Percentiles rank a stretch among this genome's conserved stretches.
Evolutionary conservation across 2,113 vertebrate genomes (phyloP).

Genomic region (Psephotus haematonotus): DNA sequence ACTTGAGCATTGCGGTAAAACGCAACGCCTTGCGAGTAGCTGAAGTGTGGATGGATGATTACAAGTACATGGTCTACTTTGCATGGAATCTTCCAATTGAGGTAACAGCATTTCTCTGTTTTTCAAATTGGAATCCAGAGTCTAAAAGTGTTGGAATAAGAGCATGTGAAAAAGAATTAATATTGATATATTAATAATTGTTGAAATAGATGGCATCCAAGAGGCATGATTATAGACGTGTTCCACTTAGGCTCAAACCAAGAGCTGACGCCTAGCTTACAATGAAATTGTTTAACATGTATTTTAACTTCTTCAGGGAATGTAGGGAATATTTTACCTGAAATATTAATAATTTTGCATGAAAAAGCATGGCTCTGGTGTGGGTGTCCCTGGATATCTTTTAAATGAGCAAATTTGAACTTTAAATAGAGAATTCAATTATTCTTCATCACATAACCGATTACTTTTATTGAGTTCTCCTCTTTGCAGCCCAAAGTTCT

Average conservation of each 20-base stretch:
- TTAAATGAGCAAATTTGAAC: not conserved
- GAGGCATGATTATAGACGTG: not conserved
- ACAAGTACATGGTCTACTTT: conserved; percentile 78
- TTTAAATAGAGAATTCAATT: not conserved
- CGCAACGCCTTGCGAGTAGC: conserved; percentile 78
- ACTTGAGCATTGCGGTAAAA: conserved; percentile 52
- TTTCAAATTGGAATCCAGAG: not conserved
- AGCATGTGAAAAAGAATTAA: not conserved
- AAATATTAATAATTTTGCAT: not conserved
- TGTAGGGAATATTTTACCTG: not conserved
- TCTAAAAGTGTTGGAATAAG: not conserved
- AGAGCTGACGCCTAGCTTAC: not conserved
- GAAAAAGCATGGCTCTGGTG: not conserved
- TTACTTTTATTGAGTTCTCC: not conserved
- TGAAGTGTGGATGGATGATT: conserved; percentile 82
- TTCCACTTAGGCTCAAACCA: not conserved
- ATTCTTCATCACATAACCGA: not conserved
- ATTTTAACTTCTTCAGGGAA: not conserved
- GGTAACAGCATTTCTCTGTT: conserved; percentile 20
- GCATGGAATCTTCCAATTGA: conserved; percentile 77
- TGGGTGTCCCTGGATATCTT: not conserved
- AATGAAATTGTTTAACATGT: not conserved
- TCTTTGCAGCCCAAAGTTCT: not conserved
- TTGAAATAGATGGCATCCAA: not conserved
- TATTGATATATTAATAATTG: not conserved